Percentiles rank a stretch among this genome's conserved stretches.
phyloP scores from a whole-genome alignment of 2,797 vertebrate genomes.

The Botia almorhae region DNA sequence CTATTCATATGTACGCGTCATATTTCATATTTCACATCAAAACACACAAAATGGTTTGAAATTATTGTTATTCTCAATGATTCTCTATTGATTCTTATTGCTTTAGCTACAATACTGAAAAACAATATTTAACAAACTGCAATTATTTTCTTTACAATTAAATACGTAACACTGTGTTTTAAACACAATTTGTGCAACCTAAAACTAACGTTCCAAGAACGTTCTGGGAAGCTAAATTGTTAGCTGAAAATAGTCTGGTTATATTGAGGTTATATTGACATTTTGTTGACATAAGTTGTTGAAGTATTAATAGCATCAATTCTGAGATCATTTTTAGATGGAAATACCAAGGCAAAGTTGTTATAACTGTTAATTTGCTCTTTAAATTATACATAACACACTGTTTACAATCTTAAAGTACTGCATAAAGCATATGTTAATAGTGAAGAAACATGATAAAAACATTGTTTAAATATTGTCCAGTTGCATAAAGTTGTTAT shows the following conservation, averaged over 20 bases:
- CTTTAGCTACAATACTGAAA: too few species aligned
- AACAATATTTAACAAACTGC: too few species aligned
- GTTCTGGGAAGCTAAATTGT: too few species aligned
- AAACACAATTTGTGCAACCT: too few species aligned
- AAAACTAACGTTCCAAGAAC: too few species aligned
- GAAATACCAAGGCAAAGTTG: not conserved
- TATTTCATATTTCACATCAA: not conserved
- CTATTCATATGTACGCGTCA: not conserved
- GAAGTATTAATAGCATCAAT: not conserved
- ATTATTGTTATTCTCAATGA: not conserved
- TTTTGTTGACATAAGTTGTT: not conserved
- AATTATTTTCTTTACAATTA: not conserved
- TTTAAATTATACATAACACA: not conserved
- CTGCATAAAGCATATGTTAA: not conserved
- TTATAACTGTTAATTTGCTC: not conserved
- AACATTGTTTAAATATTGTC: constrained; percentile 18
- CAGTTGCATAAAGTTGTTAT: constrained; percentile 58
- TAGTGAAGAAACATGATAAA: not conserved
- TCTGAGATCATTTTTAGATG: not conserved
- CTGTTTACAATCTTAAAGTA: not conserved
- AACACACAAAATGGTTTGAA: too few species aligned
- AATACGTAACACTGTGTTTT: not conserved
- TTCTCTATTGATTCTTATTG: not conserved
- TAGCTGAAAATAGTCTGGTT: too few species aligned
- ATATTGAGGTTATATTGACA: too few species aligned